Evolutionary conservation across 2,113 vertebrate genomes (phyloP), one percentile per base, ranked within the genome.

Genomic region (Phyllostomus hastatus): DNA sequence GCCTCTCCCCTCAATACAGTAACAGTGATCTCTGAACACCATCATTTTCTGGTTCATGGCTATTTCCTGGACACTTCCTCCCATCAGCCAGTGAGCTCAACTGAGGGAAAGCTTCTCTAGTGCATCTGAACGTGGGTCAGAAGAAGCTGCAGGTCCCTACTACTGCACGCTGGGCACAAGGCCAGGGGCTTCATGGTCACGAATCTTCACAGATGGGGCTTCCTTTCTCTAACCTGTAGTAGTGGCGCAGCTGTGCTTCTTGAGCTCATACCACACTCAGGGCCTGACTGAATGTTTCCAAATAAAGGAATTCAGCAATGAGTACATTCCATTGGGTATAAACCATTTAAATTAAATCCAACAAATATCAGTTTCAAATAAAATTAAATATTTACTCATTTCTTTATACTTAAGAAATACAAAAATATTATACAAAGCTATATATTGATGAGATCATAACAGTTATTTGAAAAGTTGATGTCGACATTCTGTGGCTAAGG

Each of bases 381-480:
- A 87, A 95, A 85, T 50, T 7, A 84, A 93, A 43, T 43, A 4
- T 89, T 57, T 73, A 88, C 14, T 93, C 78, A 84, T 89, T 95
- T 89, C 16, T 57, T 76, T 35, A 61, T 90, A 88, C 9, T 93
- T 70, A n/a, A 76, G 59, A 88, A 85, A 88, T 86, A 83, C 26
- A 87, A 73, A 95, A 82, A 20, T 64, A 70, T 26, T 41, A 50
- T 69, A 72, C 6, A 84, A 89, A 92, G 35, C 8, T 90, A 95
- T 80, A 93, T n/a, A 75, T 31, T 54, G 33, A 89, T 64, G 67
- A 82, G 91, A 78, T 54, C 76, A 54, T 43, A 48, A 64, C 1
- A 87, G 26, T 72, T 84, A 7, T 43, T 31, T n/a, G 86, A 90
- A 78, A 89, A 72, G 67, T 24, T 64, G 28, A 66, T 26, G 59